These are phyloP conservation scores for Drosophila koepferae DNA, from an alignment of 2,888 invertebrate species.

Conservation along the genomic window DNA sequence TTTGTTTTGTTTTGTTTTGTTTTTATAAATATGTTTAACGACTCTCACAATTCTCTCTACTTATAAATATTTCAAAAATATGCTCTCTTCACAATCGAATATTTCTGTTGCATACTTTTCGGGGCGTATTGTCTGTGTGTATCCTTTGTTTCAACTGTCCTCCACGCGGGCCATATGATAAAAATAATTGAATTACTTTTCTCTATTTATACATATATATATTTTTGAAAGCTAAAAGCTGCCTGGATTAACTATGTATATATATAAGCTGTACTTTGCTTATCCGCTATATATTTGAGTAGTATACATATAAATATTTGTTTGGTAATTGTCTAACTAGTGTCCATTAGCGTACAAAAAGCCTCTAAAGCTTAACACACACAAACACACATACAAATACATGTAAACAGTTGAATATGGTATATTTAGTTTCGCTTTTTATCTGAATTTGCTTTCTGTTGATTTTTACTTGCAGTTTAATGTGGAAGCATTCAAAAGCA, in stretches of 20 bases:
- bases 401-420: conserved; percentile 31
- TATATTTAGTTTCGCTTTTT: conserved; percentile 22
- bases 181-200: conserved; percentile 44
- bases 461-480: conserved; percentile 24
- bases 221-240: conserved; percentile 50
- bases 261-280: conserved; percentile 15
- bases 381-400: conserved; percentile 32
- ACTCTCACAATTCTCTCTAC: conserved; percentile 25
- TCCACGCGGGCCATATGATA: conserved; percentile 32
- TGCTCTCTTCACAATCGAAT: conserved; percentile 72
- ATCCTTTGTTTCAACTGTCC: conserved; percentile 36
- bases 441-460: conserved; percentile 10
- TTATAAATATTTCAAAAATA: conserved; percentile 80
- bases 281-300: conserved; percentile 37
- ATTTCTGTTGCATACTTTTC: conserved; percentile 62
- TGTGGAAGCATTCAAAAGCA: conserved; percentile 48
- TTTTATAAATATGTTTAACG: conserved; percentile 60
- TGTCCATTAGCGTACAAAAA: conserved; percentile 68
- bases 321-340: conserved; percentile 66
- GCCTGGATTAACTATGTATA: conserved; percentile 46
- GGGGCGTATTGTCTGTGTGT: conserved; percentile 74
- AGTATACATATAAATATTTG: conserved; percentile 30
- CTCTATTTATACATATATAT: conserved; percentile 9
- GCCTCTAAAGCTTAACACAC: conserved; percentile 54
- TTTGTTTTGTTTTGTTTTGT: conserved; percentile 5